Base-by-base conservation (phyloP, 2,888 invertebrate species). In the Eurytoma californica region DNA sequence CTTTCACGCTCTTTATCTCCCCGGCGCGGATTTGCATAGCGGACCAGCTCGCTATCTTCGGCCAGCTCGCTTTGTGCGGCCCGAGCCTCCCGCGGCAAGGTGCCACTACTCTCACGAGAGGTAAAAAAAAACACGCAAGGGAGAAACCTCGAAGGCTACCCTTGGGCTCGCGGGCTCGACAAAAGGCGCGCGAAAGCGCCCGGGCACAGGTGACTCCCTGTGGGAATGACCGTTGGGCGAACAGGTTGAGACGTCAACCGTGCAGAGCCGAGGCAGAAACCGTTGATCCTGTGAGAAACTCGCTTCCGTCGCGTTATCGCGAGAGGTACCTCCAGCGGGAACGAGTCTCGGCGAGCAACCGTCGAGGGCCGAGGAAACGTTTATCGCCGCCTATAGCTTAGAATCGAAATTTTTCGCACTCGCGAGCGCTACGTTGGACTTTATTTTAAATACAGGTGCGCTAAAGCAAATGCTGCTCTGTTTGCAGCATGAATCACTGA, bases 141-240 rank as follows among this genome's bases (percentile, higher is more conserved):
- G 39, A 39, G 9, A 9, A 39, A 39, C 39, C 60, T 63, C 57
- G 12, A 65, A 82, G 84, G 86, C 87, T 86, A 79, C 83, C 82
- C 82, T 75, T 83, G 84, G 39, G 39, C 39, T 14, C n/a, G 53
- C 53, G 53, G 3, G n/a, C 53, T 16, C n/a, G 47, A 63, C 87
- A 86, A 88, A 88, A 87, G 84, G 69, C 58, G 61, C 67, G 80
- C 83, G 83, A 84, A 84, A 86, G 83, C 84, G 84, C 87, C 85
- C 84, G 73, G 84, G 84, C 82, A 88, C 88, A 88, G 88, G 88
- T 89, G 88, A 88, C 87, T 82, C 65, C 18, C 83, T 88, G 88
- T 89, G 89, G 88, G 88, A 89, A 89, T 88, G 88, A 86, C 89
- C 88, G 89, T 89, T 89, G 87, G 12, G 76, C 80, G 83, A 85